Conservation (phyloP, 53 echinoderm and acorn worm species). For the Arbacia lixula region DNA sequence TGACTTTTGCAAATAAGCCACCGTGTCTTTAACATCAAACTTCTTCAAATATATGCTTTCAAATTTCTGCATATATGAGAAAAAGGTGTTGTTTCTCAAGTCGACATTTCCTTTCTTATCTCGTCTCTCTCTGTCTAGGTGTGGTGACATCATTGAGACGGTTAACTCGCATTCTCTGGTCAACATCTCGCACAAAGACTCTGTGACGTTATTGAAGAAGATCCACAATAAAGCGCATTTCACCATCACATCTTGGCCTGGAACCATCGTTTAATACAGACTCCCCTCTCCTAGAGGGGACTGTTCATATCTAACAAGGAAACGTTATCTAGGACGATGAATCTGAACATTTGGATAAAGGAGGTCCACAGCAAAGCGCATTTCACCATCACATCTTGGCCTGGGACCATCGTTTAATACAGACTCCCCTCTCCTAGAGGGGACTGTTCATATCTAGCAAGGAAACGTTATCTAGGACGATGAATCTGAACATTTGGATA, state of each 20-base stretch:
- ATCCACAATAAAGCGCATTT: conserved; percentile 69
- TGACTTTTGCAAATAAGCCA: too few relatives aligned
- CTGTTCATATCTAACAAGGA: too few relatives aligned
- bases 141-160: conserved; percentile 87
- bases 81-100: too few relatives aligned
- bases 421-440: neutral
- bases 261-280: conserved; percentile 79
- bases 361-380: conserved; percentile 68
- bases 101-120: neutral
- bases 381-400: conserved; percentile 86
- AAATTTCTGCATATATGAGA: too few relatives aligned
- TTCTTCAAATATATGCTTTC: too few relatives aligned
- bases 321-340: conserved; percentile 77
- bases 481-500: conserved; percentile 73
- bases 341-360: conserved; percentile 82
- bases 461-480: conserved; percentile 83
- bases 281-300: neutral
- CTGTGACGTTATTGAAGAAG: conserved; percentile 84
- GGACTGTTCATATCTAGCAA: too few relatives aligned
- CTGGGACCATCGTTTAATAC: conserved; percentile 84
- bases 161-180: conserved; percentile 83
- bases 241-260: conserved; percentile 88
- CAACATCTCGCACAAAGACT: conserved; percentile 75
- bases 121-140: conserved; percentile 45
- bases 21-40: too few relatives aligned